phyloP scores from a whole-genome alignment of 2,113 vertebrate genomes.

The Microtus richardsoni region DNA sequence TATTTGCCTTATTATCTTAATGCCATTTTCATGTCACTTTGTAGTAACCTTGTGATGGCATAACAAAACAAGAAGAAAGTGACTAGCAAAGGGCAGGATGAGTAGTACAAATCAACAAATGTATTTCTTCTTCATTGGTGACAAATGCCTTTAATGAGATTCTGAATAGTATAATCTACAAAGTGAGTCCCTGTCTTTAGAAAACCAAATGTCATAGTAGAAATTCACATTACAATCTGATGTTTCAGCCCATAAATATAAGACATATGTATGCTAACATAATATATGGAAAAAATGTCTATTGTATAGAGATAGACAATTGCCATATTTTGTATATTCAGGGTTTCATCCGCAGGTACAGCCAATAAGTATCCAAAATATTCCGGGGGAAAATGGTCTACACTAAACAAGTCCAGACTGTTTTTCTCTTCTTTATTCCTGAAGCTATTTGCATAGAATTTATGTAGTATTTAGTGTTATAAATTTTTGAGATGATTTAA shows the following conservation, averaged over 20 bases:
- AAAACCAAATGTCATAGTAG: neutral
- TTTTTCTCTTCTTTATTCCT: neutral
- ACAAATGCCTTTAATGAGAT: neutral
- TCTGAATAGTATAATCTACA: neutral
- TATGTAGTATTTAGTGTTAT: neutral
- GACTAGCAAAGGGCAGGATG: fast-evolving
- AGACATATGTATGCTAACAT: neutral
- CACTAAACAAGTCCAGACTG: neutral
- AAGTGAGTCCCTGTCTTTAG: neutral
- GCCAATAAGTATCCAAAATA: neutral
- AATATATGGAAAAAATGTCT: neutral
- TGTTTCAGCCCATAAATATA: neutral
- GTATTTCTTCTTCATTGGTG: neutral
- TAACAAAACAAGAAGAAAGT: neutral
- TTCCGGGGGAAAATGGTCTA: neutral
- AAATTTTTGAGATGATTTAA: neutral
- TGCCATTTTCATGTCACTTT: conserved; percentile 64
- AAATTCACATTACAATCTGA: neutral
- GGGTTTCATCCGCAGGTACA: no score
- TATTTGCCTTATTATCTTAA: conserved; percentile 76
- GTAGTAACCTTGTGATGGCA: conserved; percentile 50
- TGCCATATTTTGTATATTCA: neutral
- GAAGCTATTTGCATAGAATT: neutral
- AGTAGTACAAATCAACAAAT: neutral
- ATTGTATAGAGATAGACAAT: neutral